Percentiles rank a stretch among this genome's conserved stretches.
Evolutionary conservation across 2,888 invertebrate genomes (phyloP).

Genomic region (Chydorus sphaericus): DNA sequence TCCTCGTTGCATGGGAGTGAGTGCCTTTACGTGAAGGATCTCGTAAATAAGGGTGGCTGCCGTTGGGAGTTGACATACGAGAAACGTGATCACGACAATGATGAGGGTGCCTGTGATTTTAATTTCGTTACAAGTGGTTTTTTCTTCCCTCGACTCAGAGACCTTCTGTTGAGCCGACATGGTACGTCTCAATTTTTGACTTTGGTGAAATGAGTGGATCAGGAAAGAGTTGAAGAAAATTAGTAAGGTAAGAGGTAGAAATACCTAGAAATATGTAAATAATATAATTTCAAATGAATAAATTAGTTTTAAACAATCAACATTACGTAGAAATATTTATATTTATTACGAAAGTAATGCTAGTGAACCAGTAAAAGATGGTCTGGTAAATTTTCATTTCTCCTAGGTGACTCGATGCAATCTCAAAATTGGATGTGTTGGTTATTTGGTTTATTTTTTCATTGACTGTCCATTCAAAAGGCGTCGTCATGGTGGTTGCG

Average conservation of each 20-base stretch:
- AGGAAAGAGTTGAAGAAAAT: constrained; percentile 57
- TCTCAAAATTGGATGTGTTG: neutral
- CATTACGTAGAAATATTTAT: no score
- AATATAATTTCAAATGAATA: no score
- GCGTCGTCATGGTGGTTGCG: constrained; percentile 43
- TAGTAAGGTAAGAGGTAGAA: constrained; percentile 49
- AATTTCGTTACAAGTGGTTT: constrained; percentile 39
- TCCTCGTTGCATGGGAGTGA: constrained; percentile 25
- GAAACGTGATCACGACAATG: constrained; percentile 57
- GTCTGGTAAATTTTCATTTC: constrained; percentile 37
- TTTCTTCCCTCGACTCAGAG: constrained; percentile 23
- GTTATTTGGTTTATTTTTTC: constrained; percentile 17
- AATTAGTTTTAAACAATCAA: no score
- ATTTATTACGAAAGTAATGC: constrained; percentile 40
- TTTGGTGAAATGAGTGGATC: constrained; percentile 44
- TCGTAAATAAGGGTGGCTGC: constrained; percentile 42
- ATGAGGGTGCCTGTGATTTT: constrained; percentile 61
- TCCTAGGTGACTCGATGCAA: constrained; percentile 33
- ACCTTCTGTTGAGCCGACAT: no score
- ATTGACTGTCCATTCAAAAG: constrained; percentile 45
- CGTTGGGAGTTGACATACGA: constrained; percentile 55
- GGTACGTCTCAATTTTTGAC: constrained; percentile 36
- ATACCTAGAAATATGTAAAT: no score
- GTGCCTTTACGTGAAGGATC: constrained; percentile 25
- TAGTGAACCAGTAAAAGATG: constrained; percentile 49